Conservation (phyloP, 1,140 invertebrate species). For the Conopomorpha cramerella region DNA sequence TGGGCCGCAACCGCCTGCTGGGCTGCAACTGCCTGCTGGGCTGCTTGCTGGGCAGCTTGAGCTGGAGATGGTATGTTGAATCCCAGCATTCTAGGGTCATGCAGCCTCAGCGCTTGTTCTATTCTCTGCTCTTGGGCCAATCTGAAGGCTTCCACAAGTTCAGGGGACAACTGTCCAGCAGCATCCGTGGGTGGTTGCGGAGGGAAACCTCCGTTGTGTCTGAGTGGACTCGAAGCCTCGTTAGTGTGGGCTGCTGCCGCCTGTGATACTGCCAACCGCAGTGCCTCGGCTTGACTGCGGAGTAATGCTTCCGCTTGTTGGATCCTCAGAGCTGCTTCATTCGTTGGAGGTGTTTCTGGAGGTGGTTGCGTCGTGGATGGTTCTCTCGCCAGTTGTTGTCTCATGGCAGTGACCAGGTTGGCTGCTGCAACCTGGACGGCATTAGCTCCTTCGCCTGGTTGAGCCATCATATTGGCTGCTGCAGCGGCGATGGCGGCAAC, state of each 20-base stretch:
- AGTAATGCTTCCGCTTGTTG: slow-evolving; percentile 79
- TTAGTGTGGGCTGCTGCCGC: slow-evolving; percentile 55
- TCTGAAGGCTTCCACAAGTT: slow-evolving; percentile 72
- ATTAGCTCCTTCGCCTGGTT: slow-evolving; percentile 59
- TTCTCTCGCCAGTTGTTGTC: slow-evolving; percentile 65
- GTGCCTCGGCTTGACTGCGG: slow-evolving; percentile 80
- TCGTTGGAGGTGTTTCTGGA: slow-evolving; percentile 49
- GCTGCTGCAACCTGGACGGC: slow-evolving; percentile 74
- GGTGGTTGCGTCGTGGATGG: slow-evolving; percentile 61
- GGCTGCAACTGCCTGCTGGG: slow-evolving; percentile 17
- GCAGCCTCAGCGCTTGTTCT: slow-evolving; percentile 79
- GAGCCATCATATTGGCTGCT: slow-evolving; percentile 69
- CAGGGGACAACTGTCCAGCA: slow-evolving; percentile 61
- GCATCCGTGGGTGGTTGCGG: slow-evolving; percentile 31
- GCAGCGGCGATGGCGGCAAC: slow-evolving; percentile 77
- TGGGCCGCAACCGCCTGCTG: slow-evolving; percentile 11
- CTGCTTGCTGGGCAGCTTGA: slow-evolving; percentile 22
- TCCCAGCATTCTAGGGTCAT: slow-evolving; percentile 60
- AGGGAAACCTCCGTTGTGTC: slow-evolving; percentile 58
- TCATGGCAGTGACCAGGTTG: slow-evolving; percentile 79
- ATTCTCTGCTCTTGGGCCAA: slow-evolving; percentile 77
- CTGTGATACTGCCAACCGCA: slow-evolving; percentile 74
- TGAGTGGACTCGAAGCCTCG: slow-evolving; percentile 30
- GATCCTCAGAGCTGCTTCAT: slow-evolving; percentile 72
- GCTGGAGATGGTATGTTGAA: slow-evolving; percentile 51